Conservation (phyloP, 2,888 invertebrate genomes). For the Drosophila paramelanica region DNA sequence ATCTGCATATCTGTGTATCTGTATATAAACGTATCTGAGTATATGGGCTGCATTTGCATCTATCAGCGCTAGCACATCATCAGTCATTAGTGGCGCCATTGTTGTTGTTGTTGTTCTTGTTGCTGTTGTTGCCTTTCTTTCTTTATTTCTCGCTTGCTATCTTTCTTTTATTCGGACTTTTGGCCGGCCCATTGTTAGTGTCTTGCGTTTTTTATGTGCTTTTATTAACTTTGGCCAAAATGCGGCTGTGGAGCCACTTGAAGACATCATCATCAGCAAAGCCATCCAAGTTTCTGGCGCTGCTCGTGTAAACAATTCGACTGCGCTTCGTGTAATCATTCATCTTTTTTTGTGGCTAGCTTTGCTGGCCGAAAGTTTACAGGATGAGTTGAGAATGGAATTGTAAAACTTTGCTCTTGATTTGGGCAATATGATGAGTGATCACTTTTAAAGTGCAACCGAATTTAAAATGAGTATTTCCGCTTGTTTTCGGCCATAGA, state of each 20-base stretch:
- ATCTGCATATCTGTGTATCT: constrained; percentile 3
- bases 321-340: constrained; percentile 65
- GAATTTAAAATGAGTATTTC: constrained; percentile 9
- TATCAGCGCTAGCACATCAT: constrained; percentile 80
- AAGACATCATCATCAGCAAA: constrained; percentile 64
- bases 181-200: constrained; percentile 66
- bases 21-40: background rate
- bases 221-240: constrained; percentile 80
- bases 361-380: constrained; percentile 12
- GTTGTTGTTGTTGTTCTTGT: constrained; percentile 36
- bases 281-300: constrained; percentile 17
- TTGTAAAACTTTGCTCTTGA: constrained; percentile 40
- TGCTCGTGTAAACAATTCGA: constrained; percentile 64
- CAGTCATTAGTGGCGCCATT: constrained; percentile 82
- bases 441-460: constrained; percentile 37
- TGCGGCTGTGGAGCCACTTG: constrained; percentile 74
- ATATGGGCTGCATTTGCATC: constrained; percentile 63
- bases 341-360: constrained; percentile 62
- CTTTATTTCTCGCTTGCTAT: constrained; percentile 17
- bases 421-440: constrained; percentile 70
- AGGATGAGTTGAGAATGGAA: constrained; percentile 22
- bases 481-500: background rate
- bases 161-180: constrained; percentile 15
- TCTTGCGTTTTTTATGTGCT: constrained; percentile 70
- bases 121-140: constrained; percentile 40